phyloP scores from a whole-genome alignment of 2,888 invertebrate species.

The Mallateleia sp. region DNA sequence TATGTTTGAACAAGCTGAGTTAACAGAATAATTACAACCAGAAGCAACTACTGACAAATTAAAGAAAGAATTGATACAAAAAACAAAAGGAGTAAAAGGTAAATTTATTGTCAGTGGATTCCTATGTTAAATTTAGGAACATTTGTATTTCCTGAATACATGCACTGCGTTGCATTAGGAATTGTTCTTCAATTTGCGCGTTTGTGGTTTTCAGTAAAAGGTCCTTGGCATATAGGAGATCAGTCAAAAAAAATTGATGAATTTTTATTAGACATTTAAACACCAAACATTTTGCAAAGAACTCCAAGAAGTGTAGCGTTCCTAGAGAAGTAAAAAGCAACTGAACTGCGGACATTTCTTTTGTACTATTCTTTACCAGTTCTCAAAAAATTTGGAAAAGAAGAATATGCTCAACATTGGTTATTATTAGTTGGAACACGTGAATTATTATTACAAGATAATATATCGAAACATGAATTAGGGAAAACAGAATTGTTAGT shows the following conservation, averaged over 20 bases:
- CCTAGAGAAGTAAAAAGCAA: constrained; percentile 32
- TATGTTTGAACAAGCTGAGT: constrained; percentile 30
- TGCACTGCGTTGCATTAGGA: constrained; percentile 35
- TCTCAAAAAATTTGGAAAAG: constrained; percentile 36
- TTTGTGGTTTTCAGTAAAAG: constrained; percentile 12
- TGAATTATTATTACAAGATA: constrained; percentile 40
- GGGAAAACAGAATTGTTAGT: constrained; percentile 9
- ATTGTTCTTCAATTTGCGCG: constrained; percentile 1
- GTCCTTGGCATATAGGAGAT: constrained; percentile 23
- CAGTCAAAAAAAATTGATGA: neutral
- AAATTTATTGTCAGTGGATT: neutral
- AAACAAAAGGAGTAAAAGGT: constrained; percentile 39
- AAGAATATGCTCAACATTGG: constrained; percentile 35
- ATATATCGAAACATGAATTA: constrained; percentile 28
- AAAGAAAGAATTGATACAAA: neutral
- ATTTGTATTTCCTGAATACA: constrained; percentile 38
- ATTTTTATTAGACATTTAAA: constrained; percentile 13
- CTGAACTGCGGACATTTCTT: constrained; percentile 16
- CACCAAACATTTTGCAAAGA: constrained; percentile 29
- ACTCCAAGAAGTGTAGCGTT: neutral
- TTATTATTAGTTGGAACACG: constrained; percentile 31
- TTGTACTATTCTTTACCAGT: constrained; percentile 38
- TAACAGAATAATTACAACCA: constrained; percentile 26
- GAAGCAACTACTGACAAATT: no score
- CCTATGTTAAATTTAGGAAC: constrained; percentile 33